Evolutionary conservation across 2,888 invertebrate genomes (phyloP).

Genomic region (Tachystola acroxantha): DNA sequence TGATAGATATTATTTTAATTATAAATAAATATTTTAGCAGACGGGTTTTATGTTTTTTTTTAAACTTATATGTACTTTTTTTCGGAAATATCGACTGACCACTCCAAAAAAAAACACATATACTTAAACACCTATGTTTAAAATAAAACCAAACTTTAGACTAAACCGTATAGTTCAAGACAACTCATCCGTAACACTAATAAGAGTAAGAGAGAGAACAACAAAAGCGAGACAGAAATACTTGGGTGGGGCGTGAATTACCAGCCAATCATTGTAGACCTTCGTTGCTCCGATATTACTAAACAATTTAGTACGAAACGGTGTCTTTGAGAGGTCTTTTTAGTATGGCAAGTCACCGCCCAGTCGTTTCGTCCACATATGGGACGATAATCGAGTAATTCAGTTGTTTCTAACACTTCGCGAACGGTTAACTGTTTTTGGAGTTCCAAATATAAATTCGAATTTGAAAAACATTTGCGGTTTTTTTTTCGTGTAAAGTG

Average conservation of each 20-base stretch:
- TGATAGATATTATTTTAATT: too few species aligned
- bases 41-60: too few species aligned
- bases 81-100: too few species aligned
- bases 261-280: conserved; percentile 24
- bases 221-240: conserved; percentile 27
- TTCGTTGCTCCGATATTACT: neutral
- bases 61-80: too few species aligned
- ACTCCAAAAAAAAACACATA: conserved; percentile 16
- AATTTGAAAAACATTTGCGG: conserved; percentile 21
- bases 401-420: conserved; percentile 53
- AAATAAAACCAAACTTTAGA: too few species aligned
- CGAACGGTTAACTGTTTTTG: conserved; percentile 38
- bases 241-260: conserved; percentile 39
- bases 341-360: conserved; percentile 40
- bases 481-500: conserved; percentile 11
- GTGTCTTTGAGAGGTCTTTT: too few species aligned
- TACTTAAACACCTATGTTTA: conserved; percentile 23
- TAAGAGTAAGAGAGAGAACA: conserved; percentile 23
- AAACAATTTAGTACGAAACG: conserved; percentile 1
- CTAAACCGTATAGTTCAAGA: too few species aligned
- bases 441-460: conserved; percentile 17
- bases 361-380: conserved; percentile 58
- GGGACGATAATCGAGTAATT: conserved; percentile 70
- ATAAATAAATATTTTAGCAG: too few species aligned
- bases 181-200: conserved; percentile 36